A percentile compares a stretch with the other conserved stretches of the same genome.
phyloP scores from a whole-genome alignment of 2,888 invertebrate genomes.

The Pyrrhia umbra region DNA sequence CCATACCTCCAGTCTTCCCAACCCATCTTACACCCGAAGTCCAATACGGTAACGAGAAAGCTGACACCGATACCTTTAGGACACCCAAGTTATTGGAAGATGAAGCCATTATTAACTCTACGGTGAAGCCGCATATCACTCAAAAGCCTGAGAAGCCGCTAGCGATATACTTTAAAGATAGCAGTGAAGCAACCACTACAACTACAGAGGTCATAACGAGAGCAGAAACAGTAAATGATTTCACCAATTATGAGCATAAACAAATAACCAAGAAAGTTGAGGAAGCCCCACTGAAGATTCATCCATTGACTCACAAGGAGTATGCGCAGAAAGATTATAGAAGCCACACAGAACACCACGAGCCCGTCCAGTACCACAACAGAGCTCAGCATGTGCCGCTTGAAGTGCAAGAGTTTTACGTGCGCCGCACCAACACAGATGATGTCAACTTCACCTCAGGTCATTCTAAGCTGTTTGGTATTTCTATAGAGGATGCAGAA shows the following conservation, averaged over 20 bases:
- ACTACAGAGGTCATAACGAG: slow-evolving; percentile 74
- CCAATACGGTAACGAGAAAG: slow-evolving; percentile 88
- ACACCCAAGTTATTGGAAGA: slow-evolving; percentile 76
- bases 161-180: slow-evolving; percentile 82
- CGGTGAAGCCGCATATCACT: slow-evolving; percentile 85
- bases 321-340: slow-evolving; percentile 30
- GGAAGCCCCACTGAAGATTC: slow-evolving; percentile 60
- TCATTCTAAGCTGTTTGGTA: slow-evolving; percentile 91
- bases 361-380: slow-evolving; percentile 8
- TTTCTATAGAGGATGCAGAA: slow-evolving; percentile 91
- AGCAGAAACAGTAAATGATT: slow-evolving; percentile 79
- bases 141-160: slow-evolving; percentile 86
- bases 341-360: slow-evolving; percentile 23
- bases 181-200: slow-evolving; percentile 68
- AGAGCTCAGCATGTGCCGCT: slow-evolving; percentile 64
- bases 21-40: slow-evolving; percentile 86
- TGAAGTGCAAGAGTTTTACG: slow-evolving; percentile 73
- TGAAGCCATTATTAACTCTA: slow-evolving; percentile 74
- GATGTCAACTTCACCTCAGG: slow-evolving; percentile 89
- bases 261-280: slow-evolving; percentile 65
- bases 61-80: slow-evolving; percentile 79
- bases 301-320: slow-evolving; percentile 63
- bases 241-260: slow-evolving; percentile 73
- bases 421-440: slow-evolving; percentile 60
- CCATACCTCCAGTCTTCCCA: slow-evolving; percentile 83